Conservation (phyloP, 1,140 invertebrate genomes). For the Drosophila kepulauana region DNA sequence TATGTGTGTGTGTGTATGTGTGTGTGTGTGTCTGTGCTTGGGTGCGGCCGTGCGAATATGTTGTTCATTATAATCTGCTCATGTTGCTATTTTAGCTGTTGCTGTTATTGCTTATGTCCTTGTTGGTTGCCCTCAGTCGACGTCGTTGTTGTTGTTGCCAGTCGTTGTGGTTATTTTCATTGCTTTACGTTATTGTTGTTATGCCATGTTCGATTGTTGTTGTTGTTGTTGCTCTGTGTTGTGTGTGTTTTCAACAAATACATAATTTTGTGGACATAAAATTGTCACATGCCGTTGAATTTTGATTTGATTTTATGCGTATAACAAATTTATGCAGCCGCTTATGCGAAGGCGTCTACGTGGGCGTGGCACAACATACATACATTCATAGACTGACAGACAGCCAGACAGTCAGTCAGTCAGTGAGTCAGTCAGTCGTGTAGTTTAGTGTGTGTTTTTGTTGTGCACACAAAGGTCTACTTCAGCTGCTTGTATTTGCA, state of each 20-base stretch:
- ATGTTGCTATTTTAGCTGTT: conserved; percentile 83
- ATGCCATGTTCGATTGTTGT: conserved; percentile 62
- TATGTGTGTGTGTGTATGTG: conserved; percentile 29
- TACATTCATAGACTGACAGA: conserved; percentile 8
- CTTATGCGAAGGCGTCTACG: conserved; percentile 49
- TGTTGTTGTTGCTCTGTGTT: conserved; percentile 32
- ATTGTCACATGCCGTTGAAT: conserved; percentile 83
- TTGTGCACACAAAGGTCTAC: conserved; percentile 5
- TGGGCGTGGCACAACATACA: conserved; percentile 47
- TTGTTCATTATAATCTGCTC: conserved; percentile 83
- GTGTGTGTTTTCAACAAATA: conserved; percentile 81
- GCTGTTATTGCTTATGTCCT: conserved; percentile 78
- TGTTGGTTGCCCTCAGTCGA: conserved; percentile 41
- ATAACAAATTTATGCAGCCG: conserved; percentile 79
- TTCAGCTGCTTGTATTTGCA: conserved; percentile 58
- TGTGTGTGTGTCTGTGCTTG: conserved; percentile 43
- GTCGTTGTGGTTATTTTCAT: conserved; percentile 80
- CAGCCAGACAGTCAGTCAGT: too few relatives aligned
- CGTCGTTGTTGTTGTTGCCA: conserved; percentile 28
- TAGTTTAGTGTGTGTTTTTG: not conserved
- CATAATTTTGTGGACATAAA: conserved; percentile 84
- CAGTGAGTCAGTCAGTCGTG: not conserved
- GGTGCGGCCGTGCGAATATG: conserved; percentile 81
- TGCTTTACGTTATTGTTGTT: conserved; percentile 78
- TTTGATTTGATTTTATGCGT: conserved; percentile 83